Conservation (phyloP, 2,113 vertebrate species). For the Ascaphus truei region DNA sequence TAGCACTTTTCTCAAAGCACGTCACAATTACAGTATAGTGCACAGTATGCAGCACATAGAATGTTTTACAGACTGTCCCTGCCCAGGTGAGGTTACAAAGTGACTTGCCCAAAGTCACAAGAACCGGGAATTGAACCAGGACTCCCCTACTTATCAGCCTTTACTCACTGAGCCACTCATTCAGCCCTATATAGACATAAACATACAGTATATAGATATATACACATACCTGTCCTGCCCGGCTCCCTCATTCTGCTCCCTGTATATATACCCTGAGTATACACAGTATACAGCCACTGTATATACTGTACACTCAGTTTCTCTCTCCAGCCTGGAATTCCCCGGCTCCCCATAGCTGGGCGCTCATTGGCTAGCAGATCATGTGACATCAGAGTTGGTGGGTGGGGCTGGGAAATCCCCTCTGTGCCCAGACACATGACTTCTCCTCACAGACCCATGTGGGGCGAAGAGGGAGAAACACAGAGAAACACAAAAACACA, state of each 20-base stretch:
- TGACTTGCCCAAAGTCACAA: background rate
- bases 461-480: too few species aligned
- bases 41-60: too few species aligned
- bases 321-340: slow-evolving; percentile 14
- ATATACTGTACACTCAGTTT: background rate
- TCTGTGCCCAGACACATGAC: slow-evolving; percentile 5
- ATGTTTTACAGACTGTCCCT: background rate
- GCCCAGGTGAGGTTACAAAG: background rate
- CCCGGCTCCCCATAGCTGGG: background rate
- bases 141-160: background rate
- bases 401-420: slow-evolving; percentile 15
- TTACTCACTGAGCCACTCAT: too few species aligned
- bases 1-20: too few species aligned
- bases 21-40: too few species aligned
- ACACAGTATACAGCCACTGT: background rate
- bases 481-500: too few species aligned
- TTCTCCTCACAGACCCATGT: background rate
- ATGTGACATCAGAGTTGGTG: background rate
- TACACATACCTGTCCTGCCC: slow-evolving; percentile 18
- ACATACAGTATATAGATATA: too few species aligned
- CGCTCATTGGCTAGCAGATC: background rate
- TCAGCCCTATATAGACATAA: too few species aligned
- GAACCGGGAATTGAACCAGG: background rate
- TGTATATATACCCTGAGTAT: background rate
- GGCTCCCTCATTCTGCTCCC: slow-evolving; percentile 2